Conservation (phyloP, 2,888 invertebrate species). For the Peribatodes rhomboidaria region DNA sequence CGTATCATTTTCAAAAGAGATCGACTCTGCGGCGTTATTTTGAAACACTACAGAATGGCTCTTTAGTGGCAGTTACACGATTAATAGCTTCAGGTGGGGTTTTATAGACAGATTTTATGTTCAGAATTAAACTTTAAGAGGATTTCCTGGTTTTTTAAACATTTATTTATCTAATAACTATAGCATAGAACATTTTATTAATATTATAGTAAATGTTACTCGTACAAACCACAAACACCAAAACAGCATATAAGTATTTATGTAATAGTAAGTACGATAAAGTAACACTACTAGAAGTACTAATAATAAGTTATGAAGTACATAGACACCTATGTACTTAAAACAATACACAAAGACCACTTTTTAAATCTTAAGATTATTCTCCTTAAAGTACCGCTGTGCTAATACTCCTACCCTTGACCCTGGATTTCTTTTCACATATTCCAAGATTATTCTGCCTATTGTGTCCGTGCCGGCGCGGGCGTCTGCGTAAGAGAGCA, state of each 20-base stretch:
- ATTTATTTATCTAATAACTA: too few species aligned
- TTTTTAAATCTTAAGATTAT: too few species aligned
- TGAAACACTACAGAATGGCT: constrained; percentile 46
- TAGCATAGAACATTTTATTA: too few species aligned
- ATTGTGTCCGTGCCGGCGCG: neutral
- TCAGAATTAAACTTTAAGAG: neutral
- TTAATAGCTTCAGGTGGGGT: constrained; percentile 35
- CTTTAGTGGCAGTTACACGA: constrained; percentile 48
- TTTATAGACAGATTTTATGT: constrained; percentile 17
- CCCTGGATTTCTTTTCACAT: neutral
- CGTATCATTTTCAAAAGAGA: constrained; percentile 13
- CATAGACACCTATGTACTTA: too few species aligned
- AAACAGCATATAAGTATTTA: too few species aligned
- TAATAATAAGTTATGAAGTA: too few species aligned
- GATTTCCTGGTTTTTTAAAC: constrained; percentile 15
- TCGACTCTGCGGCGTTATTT: constrained; percentile 37
- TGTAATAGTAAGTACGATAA: too few species aligned
- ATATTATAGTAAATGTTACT: too few species aligned
- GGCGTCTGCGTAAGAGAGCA: neutral
- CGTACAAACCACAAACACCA: too few species aligned
- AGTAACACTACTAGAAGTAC: too few species aligned
- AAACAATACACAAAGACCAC: too few species aligned
- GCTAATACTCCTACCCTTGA: neutral
- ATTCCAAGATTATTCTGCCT: too few species aligned
- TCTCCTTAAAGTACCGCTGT: neutral